Percentiles rank a stretch among this genome's conserved stretches.
These are phyloP conservation scores for Onychomys leucogaster DNA, from an alignment of 2,797 vertebrate genomes.

Conservation along the genomic window DNA sequence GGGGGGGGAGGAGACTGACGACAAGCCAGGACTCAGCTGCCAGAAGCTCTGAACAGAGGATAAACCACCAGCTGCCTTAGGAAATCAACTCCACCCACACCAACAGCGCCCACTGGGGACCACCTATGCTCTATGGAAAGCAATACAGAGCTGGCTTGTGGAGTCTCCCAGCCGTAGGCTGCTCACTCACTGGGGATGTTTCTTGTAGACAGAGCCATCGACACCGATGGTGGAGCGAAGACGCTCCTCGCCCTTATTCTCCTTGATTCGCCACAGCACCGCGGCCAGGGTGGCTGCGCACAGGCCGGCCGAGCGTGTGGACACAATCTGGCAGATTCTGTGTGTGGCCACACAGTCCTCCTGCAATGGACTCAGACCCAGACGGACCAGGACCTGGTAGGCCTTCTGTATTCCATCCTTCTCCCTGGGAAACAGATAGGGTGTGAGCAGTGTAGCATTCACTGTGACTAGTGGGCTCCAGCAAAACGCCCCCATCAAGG, in stretches of 20 bases:
- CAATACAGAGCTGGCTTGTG: background rate
- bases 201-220: slow-evolving; percentile 97
- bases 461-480: background rate
- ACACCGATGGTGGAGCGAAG: slow-evolving; percentile 94
- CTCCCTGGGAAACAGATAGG: slow-evolving; percentile 86
- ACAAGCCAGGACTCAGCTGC: background rate
- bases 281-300: slow-evolving; percentile 93
- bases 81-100: fast-evolving
- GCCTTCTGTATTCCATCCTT: slow-evolving; percentile 92
- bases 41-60: background rate
- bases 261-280: slow-evolving; percentile 94
- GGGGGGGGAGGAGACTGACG: background rate
- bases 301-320: slow-evolving; percentile 94
- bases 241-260: slow-evolving; percentile 94
- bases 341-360: slow-evolving; percentile 94
- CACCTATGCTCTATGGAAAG: background rate
- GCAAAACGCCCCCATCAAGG: background rate
- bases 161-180: fast-evolving
- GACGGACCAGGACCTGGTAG: slow-evolving; percentile 88
- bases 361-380: slow-evolving; percentile 91
- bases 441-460: fast-evolving
- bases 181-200: slow-evolving; percentile 93
- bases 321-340: slow-evolving; percentile 95
- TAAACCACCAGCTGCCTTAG: fast-evolving
- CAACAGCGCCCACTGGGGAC: background rate